Evolutionary conservation across 2,797 vertebrate species (phyloP).

Genomic region (Miichthys miiuy): DNA sequence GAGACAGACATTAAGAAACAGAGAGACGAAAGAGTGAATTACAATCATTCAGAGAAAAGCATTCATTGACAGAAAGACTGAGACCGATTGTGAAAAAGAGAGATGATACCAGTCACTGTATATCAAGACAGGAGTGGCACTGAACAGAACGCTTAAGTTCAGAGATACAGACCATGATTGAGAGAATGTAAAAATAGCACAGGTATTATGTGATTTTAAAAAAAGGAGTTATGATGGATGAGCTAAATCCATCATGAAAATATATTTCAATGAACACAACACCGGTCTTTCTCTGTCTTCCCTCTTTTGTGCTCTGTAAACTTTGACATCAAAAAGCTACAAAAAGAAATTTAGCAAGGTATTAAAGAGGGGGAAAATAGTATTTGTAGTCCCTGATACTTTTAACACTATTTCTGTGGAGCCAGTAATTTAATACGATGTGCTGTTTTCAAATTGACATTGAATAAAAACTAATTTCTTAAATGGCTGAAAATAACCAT

Average conservation of each 20-base stretch:
- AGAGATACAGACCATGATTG: slow-evolving; percentile 11
- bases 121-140: slow-evolving; percentile 38
- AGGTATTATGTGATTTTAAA: slow-evolving; percentile 22
- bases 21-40: slow-evolving; percentile 64
- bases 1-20: slow-evolving; percentile 56
- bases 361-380: background rate
- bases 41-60: slow-evolving; percentile 41
- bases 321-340: background rate
- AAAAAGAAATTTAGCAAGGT: slow-evolving; percentile 3
- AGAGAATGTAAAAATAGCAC: slow-evolving; percentile 18
- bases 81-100: slow-evolving; percentile 44
- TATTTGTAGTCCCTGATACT: slow-evolving; percentile 1
- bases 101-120: slow-evolving; percentile 32
- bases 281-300: background rate
- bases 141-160: slow-evolving; percentile 35
- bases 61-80: slow-evolving; percentile 31
- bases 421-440: slow-evolving; percentile 15
- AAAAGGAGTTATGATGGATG: slow-evolving; percentile 29
- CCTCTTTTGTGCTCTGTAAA: slow-evolving; percentile 8
- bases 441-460: slow-evolving; percentile 27
- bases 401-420: background rate
- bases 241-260: slow-evolving; percentile 43
- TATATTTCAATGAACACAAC: slow-evolving; percentile 1
- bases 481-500: slow-evolving; percentile 35
- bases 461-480: slow-evolving; percentile 36